Evolutionary conservation across 2,888 invertebrate species (phyloP).

Genomic region (Microdon myrmicae): DNA sequence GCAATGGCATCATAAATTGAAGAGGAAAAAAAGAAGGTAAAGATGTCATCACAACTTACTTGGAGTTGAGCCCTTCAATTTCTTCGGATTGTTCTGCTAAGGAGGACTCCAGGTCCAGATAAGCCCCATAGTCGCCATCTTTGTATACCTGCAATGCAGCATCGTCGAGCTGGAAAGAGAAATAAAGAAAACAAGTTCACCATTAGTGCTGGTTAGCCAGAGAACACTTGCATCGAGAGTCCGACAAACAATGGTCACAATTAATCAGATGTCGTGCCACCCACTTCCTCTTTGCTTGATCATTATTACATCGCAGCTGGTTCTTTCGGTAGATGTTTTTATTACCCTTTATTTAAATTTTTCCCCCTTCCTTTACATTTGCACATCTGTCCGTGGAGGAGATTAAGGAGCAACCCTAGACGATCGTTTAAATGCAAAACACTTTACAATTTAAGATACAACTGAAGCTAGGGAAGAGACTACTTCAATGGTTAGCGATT

Average conservation of each 20-base stretch:
- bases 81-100: conserved; percentile 97
- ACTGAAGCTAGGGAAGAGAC: conserved; percentile 11
- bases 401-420: conserved; percentile 47
- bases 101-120: conserved; percentile 96
- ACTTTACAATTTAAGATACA: conserved; percentile 49
- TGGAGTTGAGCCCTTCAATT: conserved; percentile 93
- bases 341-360: conserved; percentile 34
- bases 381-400: conserved; percentile 23
- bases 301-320: conserved; percentile 7
- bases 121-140: conserved; percentile 96
- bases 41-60: conserved; percentile 72
- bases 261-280: conserved; percentile 52
- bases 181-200: conserved; percentile 9
- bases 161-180: conserved; percentile 89
- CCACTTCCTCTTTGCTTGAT: conserved; percentile 39
- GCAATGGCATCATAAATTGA: neutral
- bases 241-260: conserved; percentile 30
- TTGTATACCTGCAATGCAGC: conserved; percentile 96
- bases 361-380: conserved; percentile 8
- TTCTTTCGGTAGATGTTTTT: conserved; percentile 39
- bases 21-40: conserved; percentile 15
- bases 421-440: conserved; percentile 52
- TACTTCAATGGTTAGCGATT: conserved; percentile 28
- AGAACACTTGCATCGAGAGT: conserved; percentile 29
- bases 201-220: conserved; percentile 38